These are phyloP conservation scores for Phymanthus crucifer DNA, from an alignment of 92 coral and sea anemone species.

Conservation along the genomic window DNA sequence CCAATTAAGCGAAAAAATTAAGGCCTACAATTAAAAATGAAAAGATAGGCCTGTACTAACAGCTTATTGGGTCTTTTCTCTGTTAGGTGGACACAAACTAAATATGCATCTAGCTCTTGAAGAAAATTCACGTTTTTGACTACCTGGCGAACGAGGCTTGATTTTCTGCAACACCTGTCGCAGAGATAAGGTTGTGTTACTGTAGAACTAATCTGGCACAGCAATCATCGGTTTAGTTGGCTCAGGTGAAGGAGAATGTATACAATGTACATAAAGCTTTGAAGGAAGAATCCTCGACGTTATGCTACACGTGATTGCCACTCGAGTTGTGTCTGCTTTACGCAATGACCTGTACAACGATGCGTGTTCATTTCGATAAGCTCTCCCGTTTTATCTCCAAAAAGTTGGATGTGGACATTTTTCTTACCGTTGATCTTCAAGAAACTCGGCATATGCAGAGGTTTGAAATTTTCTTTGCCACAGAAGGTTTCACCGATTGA, in stretches of 20 bases:
- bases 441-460: conserved; percentile 19
- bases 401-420: background rate
- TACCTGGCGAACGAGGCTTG: too few relatives aligned
- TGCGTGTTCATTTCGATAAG: background rate
- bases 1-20: too few relatives aligned
- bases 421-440: background rate
- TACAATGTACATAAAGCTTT: background rate
- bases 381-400: conserved; percentile 11
- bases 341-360: background rate
- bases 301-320: background rate
- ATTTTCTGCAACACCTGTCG: too few relatives aligned
- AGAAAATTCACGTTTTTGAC: too few relatives aligned
- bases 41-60: too few relatives aligned
- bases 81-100: too few relatives aligned
- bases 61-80: too few relatives aligned
- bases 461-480: conserved; percentile 11
- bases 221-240: too few relatives aligned
- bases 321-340: background rate
- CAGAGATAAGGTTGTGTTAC: too few relatives aligned
- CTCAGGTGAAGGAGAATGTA: background rate
- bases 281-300: background rate
- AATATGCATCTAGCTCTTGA: too few relatives aligned
- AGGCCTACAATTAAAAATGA: too few relatives aligned
- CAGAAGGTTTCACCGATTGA: conserved; percentile 24
- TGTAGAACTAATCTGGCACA: too few relatives aligned